Percentiles rank a stretch among this genome's conserved stretches.
These are phyloP conservation scores for Temnopleurus reevesii DNA, from an alignment of 53 echinoderm and acorn worm species.

Conservation along the genomic window DNA sequence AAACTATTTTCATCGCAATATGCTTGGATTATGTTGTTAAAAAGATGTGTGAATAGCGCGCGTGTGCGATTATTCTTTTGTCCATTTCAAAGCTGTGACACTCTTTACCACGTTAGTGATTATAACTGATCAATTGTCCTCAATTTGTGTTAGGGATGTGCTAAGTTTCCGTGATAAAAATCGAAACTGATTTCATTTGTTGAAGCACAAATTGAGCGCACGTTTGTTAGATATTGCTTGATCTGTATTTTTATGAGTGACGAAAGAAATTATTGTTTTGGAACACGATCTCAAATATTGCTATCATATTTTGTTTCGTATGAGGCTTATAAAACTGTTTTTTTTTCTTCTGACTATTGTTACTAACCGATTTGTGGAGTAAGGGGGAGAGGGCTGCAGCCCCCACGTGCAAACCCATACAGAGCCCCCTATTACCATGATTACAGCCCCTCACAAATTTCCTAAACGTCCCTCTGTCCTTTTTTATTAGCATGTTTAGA, in stretches of 20 bases:
- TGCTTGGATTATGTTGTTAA: slow-evolving; percentile 10
- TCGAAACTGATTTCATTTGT: slow-evolving; percentile 21
- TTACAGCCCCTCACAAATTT: too few species aligned
- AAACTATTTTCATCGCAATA: slow-evolving; percentile 42
- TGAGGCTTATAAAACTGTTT: too few species aligned
- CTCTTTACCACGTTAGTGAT: neutral
- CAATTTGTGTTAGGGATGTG: neutral
- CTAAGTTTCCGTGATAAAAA: neutral
- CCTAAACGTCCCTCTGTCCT: too few species aligned
- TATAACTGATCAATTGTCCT: slow-evolving; percentile 6
- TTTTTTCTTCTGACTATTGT: too few species aligned
- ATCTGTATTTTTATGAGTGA: neutral
- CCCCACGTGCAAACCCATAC: too few species aligned
- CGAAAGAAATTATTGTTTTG: neutral
- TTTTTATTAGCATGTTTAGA: too few species aligned
- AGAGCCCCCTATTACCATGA: too few species aligned
- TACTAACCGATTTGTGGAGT: too few species aligned
- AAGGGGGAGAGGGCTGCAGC: too few species aligned
- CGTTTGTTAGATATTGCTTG: neutral
- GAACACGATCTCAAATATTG: neutral
- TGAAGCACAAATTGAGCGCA: neutral
- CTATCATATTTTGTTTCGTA: neutral
- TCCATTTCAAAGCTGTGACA: neutral
- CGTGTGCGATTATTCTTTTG: neutral
- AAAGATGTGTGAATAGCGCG: neutral